These are phyloP conservation scores for Nephila pilipes DNA, from an alignment of 1,140 invertebrate genomes.

Conservation along the genomic window DNA sequence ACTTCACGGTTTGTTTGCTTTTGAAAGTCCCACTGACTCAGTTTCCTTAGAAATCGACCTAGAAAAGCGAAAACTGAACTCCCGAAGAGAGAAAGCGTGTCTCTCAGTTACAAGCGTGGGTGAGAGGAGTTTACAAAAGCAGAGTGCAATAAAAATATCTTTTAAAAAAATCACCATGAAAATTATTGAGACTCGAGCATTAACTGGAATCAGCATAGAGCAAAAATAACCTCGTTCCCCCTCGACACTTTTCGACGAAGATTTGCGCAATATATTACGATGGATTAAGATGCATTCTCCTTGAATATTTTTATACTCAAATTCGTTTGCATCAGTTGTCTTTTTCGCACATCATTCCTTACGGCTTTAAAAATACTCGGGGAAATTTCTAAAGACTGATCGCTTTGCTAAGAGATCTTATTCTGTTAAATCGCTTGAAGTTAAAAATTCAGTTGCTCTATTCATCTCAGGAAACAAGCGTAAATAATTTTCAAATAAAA, in stretches of 20 bases:
- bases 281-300: no score
- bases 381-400: no score
- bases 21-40: background rate
- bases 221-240: background rate
- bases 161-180: background rate
- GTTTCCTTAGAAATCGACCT: background rate
- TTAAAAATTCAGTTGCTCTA: no score
- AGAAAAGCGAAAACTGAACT: background rate
- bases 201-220: background rate
- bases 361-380: no score
- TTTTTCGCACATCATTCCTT: no score
- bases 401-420: no score
- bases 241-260: background rate
- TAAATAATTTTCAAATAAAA: no score
- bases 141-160: background rate
- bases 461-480: no score
- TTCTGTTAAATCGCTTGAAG: no score
- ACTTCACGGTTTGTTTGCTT: constrained; percentile 16
- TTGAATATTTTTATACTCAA: no score
- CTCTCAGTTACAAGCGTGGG: background rate
- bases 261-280: background rate
- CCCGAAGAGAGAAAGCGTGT: background rate
- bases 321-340: no score
- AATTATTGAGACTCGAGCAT: background rate
- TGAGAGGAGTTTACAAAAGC: background rate